Evolutionary conservation across 2,113 vertebrate genomes (phyloP).

Genomic region (Xenopus borealis): DNA sequence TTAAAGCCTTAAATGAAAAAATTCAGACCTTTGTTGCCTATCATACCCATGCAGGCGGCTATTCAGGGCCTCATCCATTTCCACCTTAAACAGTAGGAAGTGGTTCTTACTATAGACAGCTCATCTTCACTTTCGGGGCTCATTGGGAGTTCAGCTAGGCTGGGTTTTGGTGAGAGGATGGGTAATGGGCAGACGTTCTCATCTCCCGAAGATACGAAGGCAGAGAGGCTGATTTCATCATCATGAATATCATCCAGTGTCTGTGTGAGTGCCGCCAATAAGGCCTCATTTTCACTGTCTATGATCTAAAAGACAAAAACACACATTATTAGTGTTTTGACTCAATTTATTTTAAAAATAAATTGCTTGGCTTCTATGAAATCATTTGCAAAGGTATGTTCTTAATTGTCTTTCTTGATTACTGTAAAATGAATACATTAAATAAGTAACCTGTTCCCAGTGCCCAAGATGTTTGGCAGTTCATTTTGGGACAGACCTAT

Average conservation of each 20-base stretch:
- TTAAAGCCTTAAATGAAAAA: slow-evolving; percentile 76
- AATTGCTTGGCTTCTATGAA: too few relatives aligned
- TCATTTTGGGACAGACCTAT: too few relatives aligned
- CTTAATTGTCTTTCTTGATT: too few relatives aligned
- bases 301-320: slow-evolving; percentile 69
- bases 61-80: slow-evolving; percentile 72
- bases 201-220: slow-evolving; percentile 83
- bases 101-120: slow-evolving; percentile 88
- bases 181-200: slow-evolving; percentile 69
- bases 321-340: too few relatives aligned
- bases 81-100: slow-evolving; percentile 72
- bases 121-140: slow-evolving; percentile 84
- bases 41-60: slow-evolving; percentile 72
- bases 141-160: slow-evolving; percentile 59
- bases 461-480: too few relatives aligned
- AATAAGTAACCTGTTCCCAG: too few relatives aligned
- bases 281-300: slow-evolving; percentile 89
- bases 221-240: slow-evolving; percentile 83
- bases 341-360: too few relatives aligned
- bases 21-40: slow-evolving; percentile 81
- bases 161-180: slow-evolving; percentile 64
- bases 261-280: slow-evolving; percentile 91
- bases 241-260: slow-evolving; percentile 89
- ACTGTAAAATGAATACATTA: too few relatives aligned
- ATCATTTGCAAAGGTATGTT: too few relatives aligned